Conservation (phyloP, 2,113 vertebrate genomes). For the Myotis brandtii region DNA sequence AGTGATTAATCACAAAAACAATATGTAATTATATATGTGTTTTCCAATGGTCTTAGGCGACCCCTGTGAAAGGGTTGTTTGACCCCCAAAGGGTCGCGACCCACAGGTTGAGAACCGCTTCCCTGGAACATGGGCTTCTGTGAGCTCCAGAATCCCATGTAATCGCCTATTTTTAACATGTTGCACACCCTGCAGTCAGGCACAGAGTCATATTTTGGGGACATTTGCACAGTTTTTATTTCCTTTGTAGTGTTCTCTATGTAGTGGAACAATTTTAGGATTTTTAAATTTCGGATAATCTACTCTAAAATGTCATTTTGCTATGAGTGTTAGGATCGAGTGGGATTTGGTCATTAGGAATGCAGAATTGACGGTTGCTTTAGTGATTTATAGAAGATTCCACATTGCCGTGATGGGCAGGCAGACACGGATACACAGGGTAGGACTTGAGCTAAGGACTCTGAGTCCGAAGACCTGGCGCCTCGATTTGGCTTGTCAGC, state of each 20-base stretch:
- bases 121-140: background rate
- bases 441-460: background rate
- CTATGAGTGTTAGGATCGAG: background rate
- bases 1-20: too few species aligned
- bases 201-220: background rate
- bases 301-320: background rate
- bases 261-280: background rate
- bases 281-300: slow-evolving; percentile 12
- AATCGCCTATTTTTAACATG: background rate
- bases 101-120: too few species aligned
- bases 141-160: background rate
- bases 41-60: too few species aligned
- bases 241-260: slow-evolving; percentile 9
- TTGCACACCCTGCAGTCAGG: background rate
- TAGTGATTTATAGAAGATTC: background rate
- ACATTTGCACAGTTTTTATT: background rate
- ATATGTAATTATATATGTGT: too few species aligned
- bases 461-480: background rate
- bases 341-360: background rate
- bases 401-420: background rate
- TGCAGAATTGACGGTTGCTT: background rate
- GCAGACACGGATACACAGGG: background rate
- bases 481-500: background rate
- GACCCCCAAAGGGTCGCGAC: too few species aligned
- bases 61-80: too few species aligned